phyloP scores from a whole-genome alignment of 2,797 vertebrate genomes.

The Echiichthys vipera region DNA sequence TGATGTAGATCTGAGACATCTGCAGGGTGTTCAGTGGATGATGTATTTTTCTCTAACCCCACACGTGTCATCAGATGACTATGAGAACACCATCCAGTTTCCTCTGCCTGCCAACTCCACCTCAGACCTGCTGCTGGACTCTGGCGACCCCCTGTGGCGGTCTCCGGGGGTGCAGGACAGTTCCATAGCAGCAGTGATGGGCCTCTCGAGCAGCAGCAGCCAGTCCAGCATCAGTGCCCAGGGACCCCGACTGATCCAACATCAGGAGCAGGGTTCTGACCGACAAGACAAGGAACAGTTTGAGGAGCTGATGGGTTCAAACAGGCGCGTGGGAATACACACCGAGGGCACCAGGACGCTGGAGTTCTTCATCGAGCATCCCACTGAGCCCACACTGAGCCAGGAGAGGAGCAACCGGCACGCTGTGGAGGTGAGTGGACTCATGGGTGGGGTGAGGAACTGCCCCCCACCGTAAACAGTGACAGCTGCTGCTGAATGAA shows the following conservation, averaged over 20 bases:
- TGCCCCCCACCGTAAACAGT: not conserved
- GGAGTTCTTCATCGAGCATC: slow-evolving; percentile 70
- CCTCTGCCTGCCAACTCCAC: slow-evolving; percentile 13
- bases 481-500: too few species aligned
- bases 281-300: slow-evolving; percentile 55
- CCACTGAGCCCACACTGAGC: slow-evolving; percentile 63
- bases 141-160: slow-evolving; percentile 66
- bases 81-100: slow-evolving; percentile 58
- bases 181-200: slow-evolving; percentile 44
- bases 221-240: slow-evolving; percentile 52
- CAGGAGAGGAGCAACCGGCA: slow-evolving; percentile 84
- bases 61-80: slow-evolving; percentile 53
- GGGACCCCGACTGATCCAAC: slow-evolving; percentile 74
- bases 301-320: slow-evolving; percentile 17
- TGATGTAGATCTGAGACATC: too few species aligned
- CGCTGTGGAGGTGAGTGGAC: slow-evolving; percentile 48
- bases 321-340: slow-evolving; percentile 16
- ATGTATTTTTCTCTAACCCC: not conserved
- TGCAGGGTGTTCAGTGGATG: not conserved
- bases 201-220: slow-evolving; percentile 71
- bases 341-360: slow-evolving; percentile 52
- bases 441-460: not conserved
- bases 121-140: slow-evolving; percentile 57
- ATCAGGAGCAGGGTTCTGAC: slow-evolving; percentile 56
- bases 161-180: slow-evolving; percentile 70